These are phyloP conservation scores for Sebastes baramenuke DNA, from an alignment of 2,797 vertebrate species.

Conservation along the genomic window DNA sequence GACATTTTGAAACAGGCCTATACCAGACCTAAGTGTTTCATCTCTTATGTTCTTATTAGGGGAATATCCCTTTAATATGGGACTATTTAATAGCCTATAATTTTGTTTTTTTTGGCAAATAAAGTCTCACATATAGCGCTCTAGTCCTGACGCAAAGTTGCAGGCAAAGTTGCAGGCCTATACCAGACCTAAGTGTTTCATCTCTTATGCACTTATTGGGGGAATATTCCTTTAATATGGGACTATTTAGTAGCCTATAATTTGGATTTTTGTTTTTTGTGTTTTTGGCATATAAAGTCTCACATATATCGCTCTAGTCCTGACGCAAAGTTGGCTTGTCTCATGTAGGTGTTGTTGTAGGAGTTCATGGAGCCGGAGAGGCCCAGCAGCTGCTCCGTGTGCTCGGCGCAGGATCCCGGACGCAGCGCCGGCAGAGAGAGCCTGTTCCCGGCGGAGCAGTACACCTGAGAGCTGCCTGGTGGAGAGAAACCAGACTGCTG, in stretches of 20 bases:
- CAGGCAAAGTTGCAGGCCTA: not conserved
- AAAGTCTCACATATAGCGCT: conserved; percentile 89
- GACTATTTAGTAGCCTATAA: not conserved
- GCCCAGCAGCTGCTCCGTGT: conserved; percentile 89
- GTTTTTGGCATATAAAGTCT: not conserved
- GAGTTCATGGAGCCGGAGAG: conserved; percentile 84
- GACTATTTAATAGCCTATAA: not conserved
- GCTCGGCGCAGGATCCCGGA: conserved; percentile 84
- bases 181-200: not conserved
- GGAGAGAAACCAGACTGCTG: conserved; percentile 88
- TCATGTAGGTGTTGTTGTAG: conserved; percentile 88
- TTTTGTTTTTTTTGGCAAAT: not conserved
- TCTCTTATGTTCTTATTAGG: not conserved
- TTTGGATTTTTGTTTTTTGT: not conserved
- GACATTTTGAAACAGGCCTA: not conserved
- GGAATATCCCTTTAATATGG: not conserved
- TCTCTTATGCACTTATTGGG: not conserved
- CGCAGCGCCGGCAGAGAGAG: conserved; percentile 84
- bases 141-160: conserved; percentile 88
- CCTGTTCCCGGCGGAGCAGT: conserved; percentile 83
- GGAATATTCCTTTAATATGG: not conserved
- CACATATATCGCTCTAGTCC: conserved; percentile 94
- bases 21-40: not conserved
- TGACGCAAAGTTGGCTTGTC: conserved; percentile 87
- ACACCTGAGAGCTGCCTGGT: conserved; percentile 86